phyloP scores from a whole-genome alignment of 2,888 invertebrate species.

The Hipparchia sbordonii region DNA sequence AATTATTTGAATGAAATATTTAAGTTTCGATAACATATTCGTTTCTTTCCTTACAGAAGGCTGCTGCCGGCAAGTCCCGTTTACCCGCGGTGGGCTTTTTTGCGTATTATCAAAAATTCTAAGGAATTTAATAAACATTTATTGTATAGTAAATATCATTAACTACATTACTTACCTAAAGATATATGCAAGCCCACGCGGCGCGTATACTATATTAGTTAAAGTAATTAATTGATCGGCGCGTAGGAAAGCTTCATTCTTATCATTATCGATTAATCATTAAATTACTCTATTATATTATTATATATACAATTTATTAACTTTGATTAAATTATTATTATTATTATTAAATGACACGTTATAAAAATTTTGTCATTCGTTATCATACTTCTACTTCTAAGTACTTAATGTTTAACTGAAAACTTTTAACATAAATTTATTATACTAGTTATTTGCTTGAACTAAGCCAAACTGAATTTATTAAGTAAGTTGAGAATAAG shows the following conservation, averaged over 20 bases:
- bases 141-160: slow-evolving; percentile 79
- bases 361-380: slow-evolving; percentile 83
- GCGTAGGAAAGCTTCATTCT: slow-evolving; percentile 84
- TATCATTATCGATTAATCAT: slow-evolving; percentile 83
- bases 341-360: slow-evolving; percentile 82
- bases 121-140: slow-evolving; percentile 76
- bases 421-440: slow-evolving; percentile 82
- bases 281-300: slow-evolving; percentile 84
- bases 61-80: slow-evolving; percentile 49
- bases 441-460: slow-evolving; percentile 83
- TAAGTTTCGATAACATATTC: neutral
- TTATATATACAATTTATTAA: slow-evolving; percentile 84
- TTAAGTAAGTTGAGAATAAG: slow-evolving; percentile 82
- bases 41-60: slow-evolving; percentile 54
- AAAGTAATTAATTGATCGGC: slow-evolving; percentile 85
- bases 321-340: slow-evolving; percentile 80
- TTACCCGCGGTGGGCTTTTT: slow-evolving; percentile 63
- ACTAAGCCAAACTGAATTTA: slow-evolving; percentile 84
- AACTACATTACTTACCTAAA: slow-evolving; percentile 71
- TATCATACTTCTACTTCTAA: slow-evolving; percentile 83
- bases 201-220: slow-evolving; percentile 86
- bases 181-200: slow-evolving; percentile 73
- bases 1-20: neutral
- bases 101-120: slow-evolving; percentile 75
- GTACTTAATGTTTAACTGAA: slow-evolving; percentile 80